Evolutionary conservation across 2,797 vertebrate species (phyloP).

Genomic region (Gambusia yucatana): DNA sequence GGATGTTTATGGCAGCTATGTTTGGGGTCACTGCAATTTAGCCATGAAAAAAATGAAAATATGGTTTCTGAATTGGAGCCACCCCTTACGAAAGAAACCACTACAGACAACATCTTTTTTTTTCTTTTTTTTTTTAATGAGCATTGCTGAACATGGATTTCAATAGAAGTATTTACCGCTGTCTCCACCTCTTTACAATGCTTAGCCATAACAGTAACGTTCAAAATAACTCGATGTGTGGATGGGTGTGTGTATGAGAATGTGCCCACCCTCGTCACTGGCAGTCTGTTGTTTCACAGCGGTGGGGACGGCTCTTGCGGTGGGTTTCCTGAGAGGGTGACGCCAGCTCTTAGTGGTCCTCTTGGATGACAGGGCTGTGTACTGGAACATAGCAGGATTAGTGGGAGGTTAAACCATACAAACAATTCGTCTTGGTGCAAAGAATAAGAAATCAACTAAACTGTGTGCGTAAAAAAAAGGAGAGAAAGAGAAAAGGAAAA

Average conservation of each 20-base stretch:
- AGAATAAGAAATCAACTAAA: conserved; percentile 15
- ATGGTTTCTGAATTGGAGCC: conserved; percentile 45
- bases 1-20: conserved; percentile 9
- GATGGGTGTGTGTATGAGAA: conserved; percentile 11
- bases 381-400: conserved; percentile 59
- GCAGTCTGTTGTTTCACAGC: conserved; percentile 89
- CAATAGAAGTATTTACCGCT: conserved; percentile 12
- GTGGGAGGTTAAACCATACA: conserved; percentile 11
- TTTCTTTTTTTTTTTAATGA: conserved; percentile 16
- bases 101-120: conserved; percentile 50
- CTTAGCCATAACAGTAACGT: conserved; percentile 18
- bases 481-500: conserved; percentile 12
- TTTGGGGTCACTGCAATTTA: conserved; percentile 34
- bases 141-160: conserved; percentile 26
- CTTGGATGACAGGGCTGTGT: conserved; percentile 73
- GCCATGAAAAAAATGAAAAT: conserved; percentile 35
- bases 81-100: conserved; percentile 33
- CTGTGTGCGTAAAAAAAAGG: neutral
- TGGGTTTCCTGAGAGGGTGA: conserved; percentile 92
- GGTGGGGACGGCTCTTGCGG: conserved; percentile 89
- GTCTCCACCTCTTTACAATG: conserved; percentile 27
- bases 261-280: conserved; percentile 89
- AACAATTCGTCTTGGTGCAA: conserved; percentile 17
- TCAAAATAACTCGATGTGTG: conserved; percentile 24
- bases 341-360: conserved; percentile 92